Evolutionary conservation across 2,797 vertebrate genomes (phyloP).

Genomic region (Astyanax mexicanus): DNA sequence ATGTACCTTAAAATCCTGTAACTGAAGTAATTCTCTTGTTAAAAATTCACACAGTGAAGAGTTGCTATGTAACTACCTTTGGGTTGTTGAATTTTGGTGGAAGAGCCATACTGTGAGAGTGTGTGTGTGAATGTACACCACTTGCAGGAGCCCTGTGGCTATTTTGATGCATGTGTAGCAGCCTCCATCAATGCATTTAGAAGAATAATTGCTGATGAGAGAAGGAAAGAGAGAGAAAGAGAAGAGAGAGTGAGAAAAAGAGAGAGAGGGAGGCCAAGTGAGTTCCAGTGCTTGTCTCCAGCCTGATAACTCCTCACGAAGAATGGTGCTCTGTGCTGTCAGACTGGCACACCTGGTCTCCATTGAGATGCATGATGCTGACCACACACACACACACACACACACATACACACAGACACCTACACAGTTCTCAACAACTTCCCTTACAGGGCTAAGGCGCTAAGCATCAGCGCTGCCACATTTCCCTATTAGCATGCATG

Average conservation of each 20-base stretch:
- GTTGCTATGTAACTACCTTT: background rate
- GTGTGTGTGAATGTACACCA: slow-evolving; percentile 7
- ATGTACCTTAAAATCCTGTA: background rate
- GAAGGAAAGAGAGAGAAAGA: background rate
- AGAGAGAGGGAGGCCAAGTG: slow-evolving; percentile 4
- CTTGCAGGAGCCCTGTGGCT: slow-evolving; percentile 18
- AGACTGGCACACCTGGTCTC: slow-evolving; percentile 65
- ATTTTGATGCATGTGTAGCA: slow-evolving; percentile 39
- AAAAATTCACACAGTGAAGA: background rate
- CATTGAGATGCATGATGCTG: slow-evolving; percentile 68
- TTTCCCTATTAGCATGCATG: slow-evolving; percentile 62
- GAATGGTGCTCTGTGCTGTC: slow-evolving; percentile 58
- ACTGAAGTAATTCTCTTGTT: background rate
- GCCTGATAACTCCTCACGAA: slow-evolving; percentile 35
- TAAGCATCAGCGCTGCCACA: slow-evolving; percentile 51
- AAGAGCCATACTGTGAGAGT: background rate
- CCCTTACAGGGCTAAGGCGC: slow-evolving; percentile 13
- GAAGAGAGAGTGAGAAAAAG: background rate
- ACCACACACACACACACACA: slow-evolving; percentile 26
- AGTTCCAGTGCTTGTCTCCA: slow-evolving; percentile 40
- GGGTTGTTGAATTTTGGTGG: background rate
- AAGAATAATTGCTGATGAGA: slow-evolving; percentile 44
- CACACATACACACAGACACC: too few species aligned
- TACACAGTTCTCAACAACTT: slow-evolving; percentile 12
- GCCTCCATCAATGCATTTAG: slow-evolving; percentile 45